Base-by-base conservation (phyloP, 2,888 invertebrate genomes). In the Eretmocerus hayati region DNA sequence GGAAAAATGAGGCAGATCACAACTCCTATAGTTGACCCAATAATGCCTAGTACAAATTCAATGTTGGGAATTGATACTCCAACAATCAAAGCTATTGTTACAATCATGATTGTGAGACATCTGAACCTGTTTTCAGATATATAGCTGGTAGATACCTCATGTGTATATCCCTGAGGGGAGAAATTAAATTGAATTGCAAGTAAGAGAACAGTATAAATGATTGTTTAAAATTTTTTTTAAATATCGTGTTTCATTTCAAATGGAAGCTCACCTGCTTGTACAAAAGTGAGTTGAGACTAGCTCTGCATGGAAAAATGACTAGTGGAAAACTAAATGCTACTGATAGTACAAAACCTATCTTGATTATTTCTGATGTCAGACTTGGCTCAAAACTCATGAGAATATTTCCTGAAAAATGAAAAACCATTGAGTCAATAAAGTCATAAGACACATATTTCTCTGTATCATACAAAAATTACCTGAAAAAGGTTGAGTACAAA, bases 251-350 rank as follows among this genome's bases (percentile, higher is more conserved):
- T n/a, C n/a, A n/a, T 26, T 26, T 26, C 26, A 26, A 9, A 26
- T 26, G n/a, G n/a, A n/a, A 26, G 8, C 54, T 54, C 56, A 62
- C 62, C 52, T 58, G 56, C 40, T 59, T 59, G 47, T 88, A 94
- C 5, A 95, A 73, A 49, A 97, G 79, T 0, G 94, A 96, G 74
- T 93, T 89, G 20, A 97, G 76, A 66, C 94, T 93, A 11, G 90
- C 90, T 50, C 97, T 77, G 66, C 95, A 95, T 0, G 97, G 97
- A 72, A 96, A 96, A 68, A 97, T 90, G 59, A 94, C 90, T 56
- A 99, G 78, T 1, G 97, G 97, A 74, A 97, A 96, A 65, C 95
- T 95, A 69, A 94, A 90, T 15, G 94, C 94, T 23, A 97, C 82
- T 1, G 95, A 94, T 61, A 95, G 75, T 8, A 96, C 87, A 75